phyloP scores from a whole-genome alignment of 1,140 invertebrate species.

The Aradophagus sp. region DNA sequence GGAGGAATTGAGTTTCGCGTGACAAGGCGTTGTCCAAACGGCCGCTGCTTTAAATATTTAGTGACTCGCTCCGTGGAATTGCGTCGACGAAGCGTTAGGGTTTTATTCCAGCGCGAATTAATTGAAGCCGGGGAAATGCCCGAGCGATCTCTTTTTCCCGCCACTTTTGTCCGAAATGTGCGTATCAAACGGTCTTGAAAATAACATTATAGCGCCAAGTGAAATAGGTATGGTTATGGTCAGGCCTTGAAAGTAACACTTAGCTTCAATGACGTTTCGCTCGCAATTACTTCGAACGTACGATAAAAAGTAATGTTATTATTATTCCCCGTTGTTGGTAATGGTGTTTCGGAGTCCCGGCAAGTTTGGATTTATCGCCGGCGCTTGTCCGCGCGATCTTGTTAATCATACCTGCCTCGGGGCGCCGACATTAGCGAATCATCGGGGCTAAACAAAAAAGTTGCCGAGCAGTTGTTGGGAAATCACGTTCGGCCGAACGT shows the following conservation, averaged over 20 bases:
- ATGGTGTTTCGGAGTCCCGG: constrained; percentile 13
- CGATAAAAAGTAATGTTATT: constrained; percentile 48
- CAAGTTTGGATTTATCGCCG: constrained; percentile 23
- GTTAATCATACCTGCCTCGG: background rate
- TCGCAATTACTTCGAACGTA: constrained; percentile 50
- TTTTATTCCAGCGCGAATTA: constrained; percentile 26
- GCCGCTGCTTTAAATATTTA: no score
- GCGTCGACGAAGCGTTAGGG: background rate
- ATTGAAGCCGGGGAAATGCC: constrained; percentile 8
- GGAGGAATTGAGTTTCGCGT: no score
- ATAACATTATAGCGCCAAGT: constrained; percentile 51
- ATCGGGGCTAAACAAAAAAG: no score
- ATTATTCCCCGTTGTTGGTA: constrained; percentile 26
- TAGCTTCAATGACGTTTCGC: constrained; percentile 46
- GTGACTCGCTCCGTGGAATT: background rate
- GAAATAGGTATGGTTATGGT: constrained; percentile 53
- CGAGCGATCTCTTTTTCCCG: constrained; percentile 9
- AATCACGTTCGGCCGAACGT: no score
- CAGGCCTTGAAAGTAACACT: constrained; percentile 50
- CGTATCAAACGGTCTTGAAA: constrained; percentile 50
- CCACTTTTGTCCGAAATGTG: constrained; percentile 30
- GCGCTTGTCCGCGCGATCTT: background rate
- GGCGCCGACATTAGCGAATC: no score
- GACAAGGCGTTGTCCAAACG: no score
- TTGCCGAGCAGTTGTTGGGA: no score